Percentiles rank a stretch among this genome's conserved stretches.
Conservation (phyloP, 2,113 vertebrate species). For the Aphelocoma coerulescens region DNA sequence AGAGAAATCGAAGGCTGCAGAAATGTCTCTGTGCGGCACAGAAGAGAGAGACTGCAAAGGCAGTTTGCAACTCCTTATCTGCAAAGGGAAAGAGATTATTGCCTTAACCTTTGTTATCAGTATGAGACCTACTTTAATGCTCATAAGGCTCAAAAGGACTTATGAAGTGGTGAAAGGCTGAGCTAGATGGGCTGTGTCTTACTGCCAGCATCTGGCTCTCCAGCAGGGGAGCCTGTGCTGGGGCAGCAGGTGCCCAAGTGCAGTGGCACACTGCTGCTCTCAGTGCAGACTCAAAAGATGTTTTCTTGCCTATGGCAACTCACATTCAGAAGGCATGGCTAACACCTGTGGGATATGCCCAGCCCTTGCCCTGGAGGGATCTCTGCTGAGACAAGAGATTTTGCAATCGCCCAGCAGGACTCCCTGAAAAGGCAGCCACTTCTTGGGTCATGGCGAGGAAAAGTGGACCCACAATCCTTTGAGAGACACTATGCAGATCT, state of each 20-base stretch:
- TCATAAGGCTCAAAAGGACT: constrained; percentile 10
- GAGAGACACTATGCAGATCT: too few species aligned
- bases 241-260: accelerated
- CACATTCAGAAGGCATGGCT: not conserved
- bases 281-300: not conserved
- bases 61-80: constrained; percentile 59
- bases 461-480: too few species aligned
- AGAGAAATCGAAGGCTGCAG: not conserved
- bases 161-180: constrained; percentile 13
- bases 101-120: constrained; percentile 52
- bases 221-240: not conserved
- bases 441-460: too few species aligned
- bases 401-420: too few species aligned
- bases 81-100: constrained; percentile 53
- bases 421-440: too few species aligned
- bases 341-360: too few species aligned
- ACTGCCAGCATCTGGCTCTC: not conserved
- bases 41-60: constrained; percentile 17
- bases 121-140: constrained; percentile 32
- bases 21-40: not conserved
- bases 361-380: too few species aligned
- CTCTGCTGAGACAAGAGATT: too few species aligned
- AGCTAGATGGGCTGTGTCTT: not conserved
- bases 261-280: not conserved
- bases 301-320: not conserved